phyloP scores from a whole-genome alignment of 1,140 invertebrate species.

The Drosophila pandora region DNA sequence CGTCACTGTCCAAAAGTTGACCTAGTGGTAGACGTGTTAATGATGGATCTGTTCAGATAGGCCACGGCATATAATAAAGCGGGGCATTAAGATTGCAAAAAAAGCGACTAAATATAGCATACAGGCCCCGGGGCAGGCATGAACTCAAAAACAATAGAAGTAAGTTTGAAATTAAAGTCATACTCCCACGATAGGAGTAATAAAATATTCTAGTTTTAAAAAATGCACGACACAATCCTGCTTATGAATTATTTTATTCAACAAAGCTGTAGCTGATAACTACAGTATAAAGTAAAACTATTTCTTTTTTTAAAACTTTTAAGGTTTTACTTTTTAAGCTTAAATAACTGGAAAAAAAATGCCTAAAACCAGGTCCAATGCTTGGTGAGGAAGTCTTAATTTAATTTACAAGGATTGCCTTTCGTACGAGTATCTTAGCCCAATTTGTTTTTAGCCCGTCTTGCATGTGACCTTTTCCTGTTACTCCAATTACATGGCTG shows the following conservation, averaged over 20 bases:
- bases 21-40: constrained; percentile 74
- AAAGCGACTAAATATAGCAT: constrained; percentile 28
- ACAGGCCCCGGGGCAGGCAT: constrained; percentile 5
- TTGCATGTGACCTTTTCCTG: constrained; percentile 32
- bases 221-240: too few species aligned
- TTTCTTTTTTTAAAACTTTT: too few species aligned
- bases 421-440: not conserved
- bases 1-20: constrained; percentile 45
- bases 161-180: constrained; percentile 17
- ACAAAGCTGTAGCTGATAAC: too few species aligned
- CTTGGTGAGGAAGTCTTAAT: constrained; percentile 2
- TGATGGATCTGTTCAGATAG: constrained; percentile 74
- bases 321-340: too few species aligned
- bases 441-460: not conserved
- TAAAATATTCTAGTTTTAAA: too few species aligned
- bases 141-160: constrained; percentile 15
- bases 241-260: too few species aligned
- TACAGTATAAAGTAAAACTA: too few species aligned
- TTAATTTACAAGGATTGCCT: not conserved
- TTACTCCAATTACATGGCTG: constrained; percentile 47
- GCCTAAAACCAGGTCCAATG: not conserved
- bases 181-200: constrained; percentile 7
- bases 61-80: constrained; percentile 53
- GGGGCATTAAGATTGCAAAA: constrained; percentile 71
- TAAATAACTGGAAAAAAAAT: too few species aligned